A percentile compares a stretch with the other conserved stretches of the same genome.
phyloP scores from a whole-genome alignment of 2,113 vertebrate genomes.

The Zosterops lateralis region DNA sequence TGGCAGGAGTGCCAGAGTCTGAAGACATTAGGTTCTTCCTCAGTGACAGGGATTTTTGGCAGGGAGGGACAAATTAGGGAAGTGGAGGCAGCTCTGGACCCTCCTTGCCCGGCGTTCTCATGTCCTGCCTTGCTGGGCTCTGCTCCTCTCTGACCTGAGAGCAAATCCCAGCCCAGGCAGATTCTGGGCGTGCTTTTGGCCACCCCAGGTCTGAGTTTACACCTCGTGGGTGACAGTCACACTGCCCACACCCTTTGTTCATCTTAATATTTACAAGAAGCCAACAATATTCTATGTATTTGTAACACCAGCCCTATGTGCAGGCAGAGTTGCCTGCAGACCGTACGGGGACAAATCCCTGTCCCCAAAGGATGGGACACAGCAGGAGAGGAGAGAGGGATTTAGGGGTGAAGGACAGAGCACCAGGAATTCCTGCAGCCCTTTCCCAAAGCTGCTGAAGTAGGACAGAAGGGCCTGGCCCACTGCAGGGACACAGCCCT shows the following conservation, averaged over 20 bases:
- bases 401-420: neutral
- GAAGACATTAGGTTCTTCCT: neutral
- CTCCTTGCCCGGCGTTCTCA: neutral
- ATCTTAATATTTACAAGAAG: too few relatives aligned
- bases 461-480: neutral
- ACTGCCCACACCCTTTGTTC: too few relatives aligned
- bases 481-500: neutral
- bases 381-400: neutral
- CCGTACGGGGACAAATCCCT: neutral
- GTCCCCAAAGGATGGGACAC: accelerated
- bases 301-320: neutral
- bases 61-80: neutral
- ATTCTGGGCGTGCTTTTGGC: too few relatives aligned
- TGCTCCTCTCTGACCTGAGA: accelerated
- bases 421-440: neutral
- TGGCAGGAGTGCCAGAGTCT: neutral
- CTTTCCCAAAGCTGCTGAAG: neutral
- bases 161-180: too few relatives aligned
- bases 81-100: neutral
- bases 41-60: neutral
- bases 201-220: neutral
- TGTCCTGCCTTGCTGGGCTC: neutral
- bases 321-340: neutral
- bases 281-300: too few relatives aligned
- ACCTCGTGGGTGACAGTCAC: neutral